These are phyloP conservation scores for Macrophya annulata DNA, from an alignment of 2,888 invertebrate species.

Conservation along the genomic window DNA sequence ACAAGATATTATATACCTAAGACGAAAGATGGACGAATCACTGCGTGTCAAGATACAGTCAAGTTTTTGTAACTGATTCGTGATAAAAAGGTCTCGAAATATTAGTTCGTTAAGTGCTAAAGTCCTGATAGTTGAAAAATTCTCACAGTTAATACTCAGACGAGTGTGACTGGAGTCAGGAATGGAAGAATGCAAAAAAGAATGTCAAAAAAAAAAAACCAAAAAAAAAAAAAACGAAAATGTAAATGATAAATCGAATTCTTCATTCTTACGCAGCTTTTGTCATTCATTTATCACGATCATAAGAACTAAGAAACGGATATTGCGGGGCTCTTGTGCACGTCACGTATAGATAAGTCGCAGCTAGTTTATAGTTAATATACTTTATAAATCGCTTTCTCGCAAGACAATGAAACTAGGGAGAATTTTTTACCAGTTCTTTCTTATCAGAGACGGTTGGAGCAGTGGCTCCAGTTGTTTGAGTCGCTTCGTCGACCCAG, in stretches of 20 bases:
- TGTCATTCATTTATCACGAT: background rate
- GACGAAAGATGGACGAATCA: constrained; percentile 8
- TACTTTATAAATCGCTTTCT: constrained; percentile 31
- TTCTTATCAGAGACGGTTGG: constrained; percentile 18
- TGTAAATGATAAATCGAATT: background rate
- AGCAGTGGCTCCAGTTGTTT: background rate
- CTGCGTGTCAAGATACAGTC: background rate
- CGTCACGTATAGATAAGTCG: constrained; percentile 34
- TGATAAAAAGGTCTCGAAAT: background rate
- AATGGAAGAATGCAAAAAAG: background rate
- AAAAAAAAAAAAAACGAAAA: background rate
- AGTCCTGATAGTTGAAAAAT: background rate
- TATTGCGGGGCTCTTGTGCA: background rate
- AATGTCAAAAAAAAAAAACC: background rate
- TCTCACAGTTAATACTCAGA: background rate
- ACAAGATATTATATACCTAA: constrained; percentile 53
- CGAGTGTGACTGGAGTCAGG: background rate
- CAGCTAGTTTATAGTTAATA: constrained; percentile 6
- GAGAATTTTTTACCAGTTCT: constrained; percentile 11
- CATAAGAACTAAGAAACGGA: background rate
- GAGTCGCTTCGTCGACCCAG: background rate
- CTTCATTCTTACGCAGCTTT: background rate
- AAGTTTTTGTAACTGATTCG: background rate
- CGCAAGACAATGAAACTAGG: constrained; percentile 42
- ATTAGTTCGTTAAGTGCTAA: background rate